Percentiles rank a stretch among this genome's conserved stretches.
Evolutionary conservation across 2,113 vertebrate species (phyloP).

Genomic region (Glareola pratincola): DNA sequence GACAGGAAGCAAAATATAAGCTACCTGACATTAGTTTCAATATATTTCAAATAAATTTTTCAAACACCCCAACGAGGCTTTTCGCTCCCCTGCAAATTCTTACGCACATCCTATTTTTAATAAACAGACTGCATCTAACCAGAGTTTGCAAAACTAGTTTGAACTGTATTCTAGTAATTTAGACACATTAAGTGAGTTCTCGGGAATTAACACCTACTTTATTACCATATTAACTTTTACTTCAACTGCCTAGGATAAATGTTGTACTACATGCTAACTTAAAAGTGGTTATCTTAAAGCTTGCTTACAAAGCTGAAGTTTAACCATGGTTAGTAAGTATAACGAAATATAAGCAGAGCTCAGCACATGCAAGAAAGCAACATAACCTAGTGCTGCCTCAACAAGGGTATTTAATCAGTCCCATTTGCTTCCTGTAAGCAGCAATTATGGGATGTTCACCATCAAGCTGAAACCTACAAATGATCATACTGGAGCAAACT

Average conservation of each 20-base stretch:
- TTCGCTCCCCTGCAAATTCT: background rate
- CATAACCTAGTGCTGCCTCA: background rate
- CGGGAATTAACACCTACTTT: background rate
- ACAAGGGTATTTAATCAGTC: background rate
- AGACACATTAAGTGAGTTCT: background rate
- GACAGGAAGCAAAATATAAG: background rate
- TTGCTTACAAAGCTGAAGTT: background rate
- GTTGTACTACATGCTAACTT: background rate
- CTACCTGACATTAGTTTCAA: background rate
- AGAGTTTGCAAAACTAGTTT: background rate
- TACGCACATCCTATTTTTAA: background rate
- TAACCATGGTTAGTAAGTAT: background rate
- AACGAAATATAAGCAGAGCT: background rate
- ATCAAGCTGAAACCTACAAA: background rate
- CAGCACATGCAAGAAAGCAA: background rate
- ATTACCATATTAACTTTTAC: background rate
- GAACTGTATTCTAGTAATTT: background rate
- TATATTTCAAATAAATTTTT: background rate
- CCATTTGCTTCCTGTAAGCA: background rate
- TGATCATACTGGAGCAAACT: background rate
- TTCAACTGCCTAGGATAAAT: background rate
- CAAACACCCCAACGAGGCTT: background rate
- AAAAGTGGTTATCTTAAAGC: background rate
- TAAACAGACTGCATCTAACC: background rate
- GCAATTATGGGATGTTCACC: background rate